phyloP scores from a whole-genome alignment of 2,888 invertebrate species.

The Drosophila formosana region DNA sequence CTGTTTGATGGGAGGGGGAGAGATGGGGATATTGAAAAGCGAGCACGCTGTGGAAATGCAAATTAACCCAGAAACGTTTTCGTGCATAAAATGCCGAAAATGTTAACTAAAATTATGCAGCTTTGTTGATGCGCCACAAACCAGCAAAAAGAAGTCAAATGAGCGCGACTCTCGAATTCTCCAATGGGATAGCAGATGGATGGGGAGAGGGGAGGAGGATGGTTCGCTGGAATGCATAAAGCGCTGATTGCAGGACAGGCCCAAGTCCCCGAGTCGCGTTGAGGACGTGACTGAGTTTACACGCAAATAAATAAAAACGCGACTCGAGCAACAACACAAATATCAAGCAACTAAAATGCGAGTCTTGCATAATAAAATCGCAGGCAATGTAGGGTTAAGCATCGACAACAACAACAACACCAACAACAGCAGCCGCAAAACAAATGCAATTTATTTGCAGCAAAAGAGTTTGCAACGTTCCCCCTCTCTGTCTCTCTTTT shows the following conservation, averaged over 20 bases:
- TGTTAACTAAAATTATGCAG: constrained; percentile 71
- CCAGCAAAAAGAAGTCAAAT: constrained; percentile 40
- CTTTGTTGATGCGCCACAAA: constrained; percentile 50
- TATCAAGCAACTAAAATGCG: constrained; percentile 31
- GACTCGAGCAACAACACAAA: constrained; percentile 22
- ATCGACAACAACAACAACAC: constrained; percentile 23
- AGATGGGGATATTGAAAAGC: constrained; percentile 24
- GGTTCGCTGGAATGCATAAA: constrained; percentile 42
- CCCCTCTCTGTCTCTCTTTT: background rate
- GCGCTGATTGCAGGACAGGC: constrained; percentile 53
- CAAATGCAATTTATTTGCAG: constrained; percentile 63
- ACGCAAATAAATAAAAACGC: constrained; percentile 51
- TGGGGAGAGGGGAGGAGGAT: background rate
- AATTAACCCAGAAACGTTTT: constrained; percentile 76
- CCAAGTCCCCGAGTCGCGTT: constrained; percentile 7
- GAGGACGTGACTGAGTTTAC: constrained; percentile 54
- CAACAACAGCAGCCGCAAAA: constrained; percentile 34
- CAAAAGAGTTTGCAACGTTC: constrained; percentile 29
- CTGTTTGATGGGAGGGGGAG: background rate
- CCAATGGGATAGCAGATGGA: background rate
- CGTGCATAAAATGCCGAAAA: constrained; percentile 73
- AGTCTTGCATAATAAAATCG: constrained; percentile 49
- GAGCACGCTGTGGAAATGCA: constrained; percentile 40
- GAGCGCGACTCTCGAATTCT: constrained; percentile 27
- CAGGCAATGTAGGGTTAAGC: constrained; percentile 41